Conservation (phyloP, 1,140 invertebrate species). For the Dryas iulia region DNA sequence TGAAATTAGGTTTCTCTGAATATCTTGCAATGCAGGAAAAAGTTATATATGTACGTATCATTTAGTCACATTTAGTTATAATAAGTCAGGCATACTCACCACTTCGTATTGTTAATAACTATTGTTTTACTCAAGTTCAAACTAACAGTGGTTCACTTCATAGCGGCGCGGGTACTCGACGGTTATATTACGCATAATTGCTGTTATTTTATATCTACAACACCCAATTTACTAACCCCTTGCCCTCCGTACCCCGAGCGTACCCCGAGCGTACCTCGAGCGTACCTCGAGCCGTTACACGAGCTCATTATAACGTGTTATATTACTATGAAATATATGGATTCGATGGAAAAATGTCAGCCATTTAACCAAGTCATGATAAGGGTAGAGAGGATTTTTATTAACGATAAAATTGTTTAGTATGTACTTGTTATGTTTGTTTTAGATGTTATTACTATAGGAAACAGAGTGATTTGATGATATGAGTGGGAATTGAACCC, state of each 20-base stretch:
- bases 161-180: conserved; percentile 1
- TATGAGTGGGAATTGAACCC: too few species aligned
- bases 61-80: too few species aligned
- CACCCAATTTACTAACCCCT: neutral
- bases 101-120: too few species aligned
- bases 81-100: too few species aligned
- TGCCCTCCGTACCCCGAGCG: neutral
- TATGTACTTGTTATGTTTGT: too few species aligned
- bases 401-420: neutral
- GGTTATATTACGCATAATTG: conserved; percentile 16
- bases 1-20: too few species aligned
- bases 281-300: neutral
- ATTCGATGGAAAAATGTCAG: neutral
- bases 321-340: neutral
- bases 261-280: too few species aligned
- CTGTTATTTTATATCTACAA: conserved; percentile 19
- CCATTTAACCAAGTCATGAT: neutral
- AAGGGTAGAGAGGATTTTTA: neutral
- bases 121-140: neutral
- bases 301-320: neutral
- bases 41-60: too few species aligned
- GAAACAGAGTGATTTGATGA: too few species aligned
- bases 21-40: too few species aligned
- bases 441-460: too few species aligned
- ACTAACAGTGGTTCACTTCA: neutral